These are phyloP conservation scores for Lepus oiostolus DNA, from an alignment of 2,797 vertebrate species.

Conservation along the genomic window DNA sequence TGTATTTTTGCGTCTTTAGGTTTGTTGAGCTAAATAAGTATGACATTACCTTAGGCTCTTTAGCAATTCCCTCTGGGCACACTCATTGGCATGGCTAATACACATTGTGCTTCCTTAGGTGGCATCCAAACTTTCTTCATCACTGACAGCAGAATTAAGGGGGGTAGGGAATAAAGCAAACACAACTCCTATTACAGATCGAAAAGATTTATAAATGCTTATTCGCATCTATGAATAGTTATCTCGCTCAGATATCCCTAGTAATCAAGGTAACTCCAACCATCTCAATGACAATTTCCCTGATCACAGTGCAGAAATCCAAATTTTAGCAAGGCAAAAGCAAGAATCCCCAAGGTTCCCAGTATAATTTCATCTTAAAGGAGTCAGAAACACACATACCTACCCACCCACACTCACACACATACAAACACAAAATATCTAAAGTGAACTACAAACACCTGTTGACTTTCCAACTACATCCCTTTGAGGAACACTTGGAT, in stretches of 20 bases:
- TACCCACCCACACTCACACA: no score
- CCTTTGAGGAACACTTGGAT: not conserved
- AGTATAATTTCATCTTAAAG: not conserved
- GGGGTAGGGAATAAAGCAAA: not conserved
- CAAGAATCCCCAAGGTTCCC: not conserved
- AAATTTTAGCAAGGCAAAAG: not conserved
- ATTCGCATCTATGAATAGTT: conserved; percentile 23
- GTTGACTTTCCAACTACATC: conserved; percentile 26
- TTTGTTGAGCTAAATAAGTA: conserved; percentile 25
- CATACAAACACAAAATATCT: not conserved
- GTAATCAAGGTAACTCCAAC: not conserved
- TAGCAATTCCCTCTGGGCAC: not conserved
- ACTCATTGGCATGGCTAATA: conserved; percentile 68
- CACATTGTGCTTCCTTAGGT: conserved; percentile 63
- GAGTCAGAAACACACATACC: not conserved
- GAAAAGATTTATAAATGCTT: conserved; percentile 44
- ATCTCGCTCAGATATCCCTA: conserved; percentile 10
- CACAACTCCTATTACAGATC: conserved; percentile 11
- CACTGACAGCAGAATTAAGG: conserved; percentile 7
- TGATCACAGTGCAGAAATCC: not conserved
- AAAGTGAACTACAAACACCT: not conserved
- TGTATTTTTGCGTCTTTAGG: not conserved
- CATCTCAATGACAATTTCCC: not conserved
- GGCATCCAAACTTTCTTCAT: conserved; percentile 67
- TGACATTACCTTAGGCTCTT: not conserved